Evolutionary conservation across 2,797 vertebrate species (phyloP).

Genomic region (Phaenicophaeus curvirostris): DNA sequence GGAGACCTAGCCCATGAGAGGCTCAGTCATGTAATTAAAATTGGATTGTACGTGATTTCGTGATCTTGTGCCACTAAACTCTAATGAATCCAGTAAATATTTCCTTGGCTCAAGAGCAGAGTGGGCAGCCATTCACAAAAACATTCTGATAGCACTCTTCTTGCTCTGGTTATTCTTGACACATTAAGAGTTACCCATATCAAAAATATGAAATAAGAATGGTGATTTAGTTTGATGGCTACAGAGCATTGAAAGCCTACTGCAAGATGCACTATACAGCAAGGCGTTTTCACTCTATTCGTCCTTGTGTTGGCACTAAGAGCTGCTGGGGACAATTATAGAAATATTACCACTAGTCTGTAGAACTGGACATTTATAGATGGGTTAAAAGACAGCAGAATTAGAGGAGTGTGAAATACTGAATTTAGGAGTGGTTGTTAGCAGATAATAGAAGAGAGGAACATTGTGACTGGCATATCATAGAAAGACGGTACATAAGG

Average conservation of each 20-base stretch:
- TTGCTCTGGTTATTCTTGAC: not conserved
- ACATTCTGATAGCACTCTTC: not conserved
- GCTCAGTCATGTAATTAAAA: not conserved
- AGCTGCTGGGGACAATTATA: not conserved
- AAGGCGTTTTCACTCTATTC: not conserved
- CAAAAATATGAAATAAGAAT: not conserved
- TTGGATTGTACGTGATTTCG: not conserved
- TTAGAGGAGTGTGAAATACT: not conserved
- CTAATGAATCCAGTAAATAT: not conserved
- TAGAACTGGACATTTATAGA: not conserved
- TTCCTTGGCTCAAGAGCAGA: not conserved
- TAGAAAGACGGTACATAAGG: not conserved
- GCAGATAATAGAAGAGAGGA: not conserved
- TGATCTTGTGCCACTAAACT: not conserved
- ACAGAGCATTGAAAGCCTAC: not conserved
- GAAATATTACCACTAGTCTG: not conserved
- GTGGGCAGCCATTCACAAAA: not conserved
- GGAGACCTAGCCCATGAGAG: not conserved
- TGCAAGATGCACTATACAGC: not conserved
- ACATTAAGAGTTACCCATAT: not conserved
- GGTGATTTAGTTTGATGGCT: not conserved
- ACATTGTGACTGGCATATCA: not conserved
- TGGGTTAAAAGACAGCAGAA: constrained; percentile 16
- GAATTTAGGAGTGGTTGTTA: not conserved
- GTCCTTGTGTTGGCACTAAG: not conserved